These are phyloP conservation scores for Lordiphosa collinella DNA, from an alignment of 1,140 invertebrate species.

Conservation along the genomic window DNA sequence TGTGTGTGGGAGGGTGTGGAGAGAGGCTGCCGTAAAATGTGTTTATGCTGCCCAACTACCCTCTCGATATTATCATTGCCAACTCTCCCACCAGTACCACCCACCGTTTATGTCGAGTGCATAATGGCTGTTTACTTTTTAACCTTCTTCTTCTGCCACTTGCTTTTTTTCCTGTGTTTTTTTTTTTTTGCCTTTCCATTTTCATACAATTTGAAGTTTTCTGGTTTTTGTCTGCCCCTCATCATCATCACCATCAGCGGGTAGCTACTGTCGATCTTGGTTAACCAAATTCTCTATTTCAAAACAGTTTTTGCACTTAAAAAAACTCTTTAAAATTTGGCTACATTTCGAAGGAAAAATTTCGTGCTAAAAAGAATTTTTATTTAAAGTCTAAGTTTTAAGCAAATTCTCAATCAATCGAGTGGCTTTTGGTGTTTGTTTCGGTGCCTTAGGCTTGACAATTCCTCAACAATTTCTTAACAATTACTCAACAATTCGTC, in stretches of 20 bases:
- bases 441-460: too few relatives aligned
- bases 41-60: slow-evolving; percentile 67
- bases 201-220: slow-evolving; percentile 69
- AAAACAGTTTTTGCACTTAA: too few relatives aligned
- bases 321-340: too few relatives aligned
- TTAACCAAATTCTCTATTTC: slow-evolving; percentile 14
- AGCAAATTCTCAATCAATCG: too few relatives aligned
- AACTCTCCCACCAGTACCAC: slow-evolving; percentile 1
- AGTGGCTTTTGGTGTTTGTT: too few relatives aligned
- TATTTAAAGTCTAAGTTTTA: too few relatives aligned
- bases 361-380: too few relatives aligned
- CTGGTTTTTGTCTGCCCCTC: slow-evolving; percentile 1
- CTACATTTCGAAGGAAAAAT: too few relatives aligned
- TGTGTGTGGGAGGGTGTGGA: slow-evolving; percentile 14
- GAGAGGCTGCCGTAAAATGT: slow-evolving; percentile 59
- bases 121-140: slow-evolving; percentile 77
- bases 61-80: slow-evolving; percentile 43
- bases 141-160: slow-evolving; percentile 31
- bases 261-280: slow-evolving; percentile 32
- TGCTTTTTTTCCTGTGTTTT: slow-evolving; percentile 4
- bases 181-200: slow-evolving; percentile 27
- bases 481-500: too few relatives aligned
- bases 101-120: slow-evolving; percentile 66
- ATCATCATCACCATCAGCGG: background rate
- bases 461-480: too few relatives aligned